Evolutionary conservation across 2,113 vertebrate species (phyloP).

Genomic region (Tichodroma muraria): DNA sequence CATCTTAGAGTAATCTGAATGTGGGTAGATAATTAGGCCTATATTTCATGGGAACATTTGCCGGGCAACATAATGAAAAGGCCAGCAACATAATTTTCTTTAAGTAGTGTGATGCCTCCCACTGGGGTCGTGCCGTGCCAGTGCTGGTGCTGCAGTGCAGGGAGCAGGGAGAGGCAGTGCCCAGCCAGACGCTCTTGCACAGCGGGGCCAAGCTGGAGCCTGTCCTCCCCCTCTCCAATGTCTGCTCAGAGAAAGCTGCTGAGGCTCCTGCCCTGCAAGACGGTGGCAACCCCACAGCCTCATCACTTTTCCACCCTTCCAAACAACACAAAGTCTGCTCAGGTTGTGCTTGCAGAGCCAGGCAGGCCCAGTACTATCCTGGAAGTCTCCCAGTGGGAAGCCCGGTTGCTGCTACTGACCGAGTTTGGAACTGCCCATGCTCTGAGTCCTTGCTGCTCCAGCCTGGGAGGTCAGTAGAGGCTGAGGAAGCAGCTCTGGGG

Average conservation of each 20-base stretch:
- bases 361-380: not conserved
- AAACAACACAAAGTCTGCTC: rapidly evolving
- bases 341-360: not conserved
- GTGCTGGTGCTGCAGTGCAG: not conserved
- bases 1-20: conserved; percentile 36
- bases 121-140: not conserved
- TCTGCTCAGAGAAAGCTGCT: not conserved
- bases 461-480: not conserved
- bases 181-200: not conserved
- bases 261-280: not conserved
- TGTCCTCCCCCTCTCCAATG: not conserved
- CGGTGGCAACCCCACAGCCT: not conserved
- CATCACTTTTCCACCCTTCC: not conserved
- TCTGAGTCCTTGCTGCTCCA: not conserved
- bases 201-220: not conserved
- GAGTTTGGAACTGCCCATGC: not conserved
- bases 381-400: not conserved
- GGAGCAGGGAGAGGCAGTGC: not conserved
- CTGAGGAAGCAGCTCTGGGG: not conserved
- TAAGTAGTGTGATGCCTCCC: conserved; percentile 28
- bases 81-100: conserved; percentile 43
- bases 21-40: conserved; percentile 59
- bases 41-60: conserved; percentile 62
- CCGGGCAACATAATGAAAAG: conserved; percentile 63
- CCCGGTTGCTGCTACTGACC: not conserved